Conservation (phyloP, 1,140 invertebrate species). For the Neoseiulus cucumeris region DNA sequence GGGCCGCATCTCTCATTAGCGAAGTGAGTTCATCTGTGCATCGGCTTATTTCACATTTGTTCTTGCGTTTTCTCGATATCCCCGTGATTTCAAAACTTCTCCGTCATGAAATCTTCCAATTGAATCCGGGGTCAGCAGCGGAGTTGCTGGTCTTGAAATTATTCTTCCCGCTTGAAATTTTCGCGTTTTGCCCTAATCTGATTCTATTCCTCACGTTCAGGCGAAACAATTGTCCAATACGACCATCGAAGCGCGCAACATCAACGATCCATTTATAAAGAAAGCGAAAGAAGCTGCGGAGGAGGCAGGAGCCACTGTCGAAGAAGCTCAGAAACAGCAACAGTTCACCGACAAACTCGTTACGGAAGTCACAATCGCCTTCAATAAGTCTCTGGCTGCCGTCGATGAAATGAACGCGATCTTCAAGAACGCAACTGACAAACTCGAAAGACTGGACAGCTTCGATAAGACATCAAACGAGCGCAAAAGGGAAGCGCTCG, state of each 20-base stretch:
- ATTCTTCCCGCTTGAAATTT: no score
- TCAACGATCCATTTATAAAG: not conserved
- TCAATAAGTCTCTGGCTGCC: constrained; percentile 50
- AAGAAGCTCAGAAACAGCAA: constrained; percentile 35
- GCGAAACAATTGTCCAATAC: not conserved
- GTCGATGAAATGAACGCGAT: constrained; percentile 59
- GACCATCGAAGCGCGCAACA: not conserved
- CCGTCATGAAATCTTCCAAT: no score
- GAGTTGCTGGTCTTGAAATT: no score
- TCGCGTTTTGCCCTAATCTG: no score
- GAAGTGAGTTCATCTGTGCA: constrained; percentile 23
- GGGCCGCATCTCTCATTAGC: constrained; percentile 31
- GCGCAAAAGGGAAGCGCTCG: constrained; percentile 35
- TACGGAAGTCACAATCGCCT: constrained; percentile 42
- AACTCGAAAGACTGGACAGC: constrained; percentile 57
- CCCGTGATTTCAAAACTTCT: no score
- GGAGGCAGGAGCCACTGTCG: constrained; percentile 24
- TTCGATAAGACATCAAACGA: constrained; percentile 37
- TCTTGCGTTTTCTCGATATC: no score
- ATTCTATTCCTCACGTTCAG: not conserved
- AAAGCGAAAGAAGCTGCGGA: not conserved
- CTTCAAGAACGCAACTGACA: constrained; percentile 40
- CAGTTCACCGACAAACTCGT: constrained; percentile 39
- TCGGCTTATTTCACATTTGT: no score
- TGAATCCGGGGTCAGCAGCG: no score